Percentiles rank a stretch among this genome's conserved stretches.
Evolutionary conservation across 2,797 vertebrate genomes (phyloP).

Genomic region (Rhinoraja longicauda): DNA sequence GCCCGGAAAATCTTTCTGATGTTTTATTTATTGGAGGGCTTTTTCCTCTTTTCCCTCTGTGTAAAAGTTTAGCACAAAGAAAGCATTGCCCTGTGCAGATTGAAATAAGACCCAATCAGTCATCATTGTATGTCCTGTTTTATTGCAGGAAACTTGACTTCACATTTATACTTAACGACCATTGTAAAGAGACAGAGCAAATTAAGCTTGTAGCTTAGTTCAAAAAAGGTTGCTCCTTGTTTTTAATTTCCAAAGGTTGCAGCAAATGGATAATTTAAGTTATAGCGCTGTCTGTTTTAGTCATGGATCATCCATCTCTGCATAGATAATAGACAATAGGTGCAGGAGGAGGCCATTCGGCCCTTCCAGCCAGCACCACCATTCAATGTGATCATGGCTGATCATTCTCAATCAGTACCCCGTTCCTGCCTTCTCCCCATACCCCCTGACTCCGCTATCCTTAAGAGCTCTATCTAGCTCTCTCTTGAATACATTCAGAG

Average conservation of each 20-base stretch:
- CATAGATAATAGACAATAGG: no score
- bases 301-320: not conserved
- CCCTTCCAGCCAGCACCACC: no score
- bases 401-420: no score
- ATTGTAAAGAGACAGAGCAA: not conserved
- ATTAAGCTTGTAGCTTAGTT: not conserved
- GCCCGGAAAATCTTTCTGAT: conserved; percentile 35
- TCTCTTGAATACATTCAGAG: no score
- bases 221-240: not conserved
- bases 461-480: no score
- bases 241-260: not conserved
- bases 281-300: not conserved
- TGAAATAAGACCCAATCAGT: conserved; percentile 22
- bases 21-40: conserved; percentile 33
- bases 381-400: no score
- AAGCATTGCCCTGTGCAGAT: not conserved
- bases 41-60: not conserved
- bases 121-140: not conserved
- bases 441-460: no score
- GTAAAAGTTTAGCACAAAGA: conserved; percentile 18
- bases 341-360: no score
- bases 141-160: conserved; percentile 13
- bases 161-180: not conserved
- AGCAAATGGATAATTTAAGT: not conserved
- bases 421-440: no score